These are phyloP conservation scores for Sinocyclocheilus anshuiensis DNA, from an alignment of 2,113 vertebrate genomes.

Conservation along the genomic window DNA sequence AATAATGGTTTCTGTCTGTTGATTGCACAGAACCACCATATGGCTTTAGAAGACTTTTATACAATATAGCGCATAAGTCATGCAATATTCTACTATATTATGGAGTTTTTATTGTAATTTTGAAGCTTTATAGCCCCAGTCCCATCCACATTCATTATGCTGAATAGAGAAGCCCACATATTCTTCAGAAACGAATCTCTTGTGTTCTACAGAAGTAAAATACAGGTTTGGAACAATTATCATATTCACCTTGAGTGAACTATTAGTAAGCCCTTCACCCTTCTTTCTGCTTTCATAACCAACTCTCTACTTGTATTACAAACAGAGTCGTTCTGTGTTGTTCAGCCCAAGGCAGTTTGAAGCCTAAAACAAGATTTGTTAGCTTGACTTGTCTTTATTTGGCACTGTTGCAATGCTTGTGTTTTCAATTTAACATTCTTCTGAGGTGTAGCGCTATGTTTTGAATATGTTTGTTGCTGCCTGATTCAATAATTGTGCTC, in stretches of 20 bases:
- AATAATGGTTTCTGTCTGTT: not conserved
- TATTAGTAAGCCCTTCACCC: not conserved
- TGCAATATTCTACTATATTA: no score
- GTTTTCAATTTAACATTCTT: not conserved
- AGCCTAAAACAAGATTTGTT: slow-evolving; percentile 14
- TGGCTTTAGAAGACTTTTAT: not conserved
- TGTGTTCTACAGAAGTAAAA: not conserved
- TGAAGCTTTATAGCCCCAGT: not conserved
- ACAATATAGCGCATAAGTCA: not conserved
- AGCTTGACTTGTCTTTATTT: not conserved
- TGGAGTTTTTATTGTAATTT: not conserved
- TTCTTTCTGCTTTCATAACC: slow-evolving; percentile 6
- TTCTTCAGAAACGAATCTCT: not conserved
- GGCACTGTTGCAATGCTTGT: not conserved
- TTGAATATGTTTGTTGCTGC: not conserved
- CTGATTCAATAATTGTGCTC: not conserved
- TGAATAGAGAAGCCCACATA: not conserved
- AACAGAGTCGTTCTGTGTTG: not conserved
- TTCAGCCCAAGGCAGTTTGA: not conserved
- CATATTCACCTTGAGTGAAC: not conserved
- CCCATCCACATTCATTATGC: not conserved
- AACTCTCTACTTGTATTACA: not conserved
- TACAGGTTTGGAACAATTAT: not conserved
- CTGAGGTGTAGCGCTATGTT: not conserved
- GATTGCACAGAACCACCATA: not conserved